Evolutionary conservation across 2,888 invertebrate genomes (phyloP).

Genomic region (Meta bourneti): DNA sequence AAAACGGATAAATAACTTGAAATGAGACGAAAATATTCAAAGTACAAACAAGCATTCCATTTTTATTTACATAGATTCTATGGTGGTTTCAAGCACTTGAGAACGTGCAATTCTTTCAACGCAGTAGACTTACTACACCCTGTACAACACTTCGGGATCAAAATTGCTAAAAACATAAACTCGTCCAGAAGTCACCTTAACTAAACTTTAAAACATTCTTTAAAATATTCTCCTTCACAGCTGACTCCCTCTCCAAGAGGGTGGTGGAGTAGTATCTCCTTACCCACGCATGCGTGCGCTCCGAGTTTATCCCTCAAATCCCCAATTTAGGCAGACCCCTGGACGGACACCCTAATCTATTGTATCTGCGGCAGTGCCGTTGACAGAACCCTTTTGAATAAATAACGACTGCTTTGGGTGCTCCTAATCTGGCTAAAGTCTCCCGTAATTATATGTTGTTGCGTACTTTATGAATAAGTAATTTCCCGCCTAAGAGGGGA

Average conservation of each 20-base stretch:
- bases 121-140: too few species aligned
- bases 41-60: too few species aligned
- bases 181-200: not conserved
- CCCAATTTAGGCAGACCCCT: conserved; percentile 73
- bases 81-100: too few species aligned
- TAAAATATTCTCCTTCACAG: conserved; percentile 24
- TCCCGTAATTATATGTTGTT: conserved; percentile 74
- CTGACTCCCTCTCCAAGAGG: not conserved
- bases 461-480: conserved; percentile 76
- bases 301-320: conserved; percentile 65
- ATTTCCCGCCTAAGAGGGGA: conserved; percentile 53
- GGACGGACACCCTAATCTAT: conserved; percentile 70
- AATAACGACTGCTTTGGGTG: conserved; percentile 67
- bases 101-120: too few species aligned
- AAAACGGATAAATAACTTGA: too few species aligned
- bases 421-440: conserved; percentile 73
- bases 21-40: too few species aligned
- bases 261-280: conserved; percentile 6
- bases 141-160: not conserved
- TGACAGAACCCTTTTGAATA: conserved; percentile 73
- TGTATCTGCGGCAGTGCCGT: conserved; percentile 58
- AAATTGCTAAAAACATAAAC: not conserved
- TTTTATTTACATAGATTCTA: too few species aligned
- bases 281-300: conserved; percentile 26
- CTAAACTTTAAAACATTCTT: conserved; percentile 5